Conservation (phyloP, 2,113 vertebrate species). For the Stigmatopora nigra region DNA sequence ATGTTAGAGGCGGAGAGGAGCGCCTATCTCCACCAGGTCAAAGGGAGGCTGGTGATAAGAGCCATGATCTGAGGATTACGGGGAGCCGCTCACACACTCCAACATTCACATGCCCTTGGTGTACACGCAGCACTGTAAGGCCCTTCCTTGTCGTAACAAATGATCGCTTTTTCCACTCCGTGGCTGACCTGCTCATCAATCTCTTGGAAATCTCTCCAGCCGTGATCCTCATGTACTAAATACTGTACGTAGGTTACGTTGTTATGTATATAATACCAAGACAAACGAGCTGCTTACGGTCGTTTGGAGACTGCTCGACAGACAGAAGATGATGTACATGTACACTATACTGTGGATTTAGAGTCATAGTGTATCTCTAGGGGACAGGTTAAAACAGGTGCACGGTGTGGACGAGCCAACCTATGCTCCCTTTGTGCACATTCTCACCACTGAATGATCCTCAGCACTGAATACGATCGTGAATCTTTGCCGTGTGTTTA, state of each 20-base stretch:
- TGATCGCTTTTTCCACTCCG: slow-evolving; percentile 36
- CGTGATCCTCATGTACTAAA: slow-evolving; percentile 66
- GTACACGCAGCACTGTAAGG: slow-evolving; percentile 44
- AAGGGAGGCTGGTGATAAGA: slow-evolving; percentile 92
- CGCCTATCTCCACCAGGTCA: slow-evolving; percentile 94
- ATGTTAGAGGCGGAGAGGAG: slow-evolving; percentile 81
- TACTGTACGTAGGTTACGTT: slow-evolving; percentile 64
- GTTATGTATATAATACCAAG: slow-evolving; percentile 66
- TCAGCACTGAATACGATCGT: slow-evolving; percentile 25
- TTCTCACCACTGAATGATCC: slow-evolving; percentile 48
- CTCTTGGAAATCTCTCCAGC: slow-evolving; percentile 45
- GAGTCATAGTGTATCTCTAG: slow-evolving; percentile 39
- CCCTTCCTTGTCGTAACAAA: slow-evolving; percentile 35
- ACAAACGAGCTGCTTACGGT: slow-evolving; percentile 50
- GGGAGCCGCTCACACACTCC: slow-evolving; percentile 50
- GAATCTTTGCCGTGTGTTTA: slow-evolving; percentile 31
- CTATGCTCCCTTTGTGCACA: slow-evolving; percentile 41
- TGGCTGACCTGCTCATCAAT: slow-evolving; percentile 28
- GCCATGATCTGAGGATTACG: slow-evolving; percentile 83
- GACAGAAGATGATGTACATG: slow-evolving; percentile 15
- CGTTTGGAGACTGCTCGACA: slow-evolving; percentile 35
- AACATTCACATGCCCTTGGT: slow-evolving; percentile 46
- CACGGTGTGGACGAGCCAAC: slow-evolving; percentile 48
- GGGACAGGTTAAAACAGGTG: slow-evolving; percentile 44
- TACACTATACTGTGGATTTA: slow-evolving; percentile 48